Base-by-base conservation (phyloP, 2,113 vertebrate species). In the Serilophus lunatus region DNA sequence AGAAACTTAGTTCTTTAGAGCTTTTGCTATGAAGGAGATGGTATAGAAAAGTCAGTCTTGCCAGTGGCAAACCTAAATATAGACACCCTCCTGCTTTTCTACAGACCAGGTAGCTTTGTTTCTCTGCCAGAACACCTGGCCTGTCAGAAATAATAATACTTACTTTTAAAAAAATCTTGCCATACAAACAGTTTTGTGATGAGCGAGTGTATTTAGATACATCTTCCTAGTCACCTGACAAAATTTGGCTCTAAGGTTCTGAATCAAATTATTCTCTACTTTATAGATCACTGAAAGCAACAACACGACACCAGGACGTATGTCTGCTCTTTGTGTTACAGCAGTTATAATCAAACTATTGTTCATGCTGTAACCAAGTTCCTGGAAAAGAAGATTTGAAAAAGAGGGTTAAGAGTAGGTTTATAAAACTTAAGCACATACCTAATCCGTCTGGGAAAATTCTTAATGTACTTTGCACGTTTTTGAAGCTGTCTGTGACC, bases 351-450 rank as follows among this genome's bases (percentile, higher is more conserved):
- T 96, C 82, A 88, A 97, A 86, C 91, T 92, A 91, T 93, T 97
- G 86, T 94, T 96, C 84, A 86, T 77, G 78, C 29, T 95, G 95
- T 93, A 86, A 86, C 56, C 59, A 19, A 94, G 94, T 95, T 97
- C 86, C 69, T 93, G 91, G 95, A 95, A 97, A 97, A 97, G 95
- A 47, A 84, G 95, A 96, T 97, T 98, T 96, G 80, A 95, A 96
- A 97, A 97, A 97, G 94, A 84, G 77, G 87, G 93, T 96, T 97
- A 96, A 95, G 84, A 64, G 56, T 89, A 86, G 53, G 84, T 95
- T 95, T 82, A 56, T 91, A 69, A 93, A 95, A 91, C 69, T 66
- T 68, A 82, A 86, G 59, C 70, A 94, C 80, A 79, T 61, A 69
- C 66, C 47, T 95, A 93, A 95, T 95, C 82, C 80, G 82, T 88